phyloP scores from a whole-genome alignment of 2,888 invertebrate species.

The Gnatocerus cornutus region DNA sequence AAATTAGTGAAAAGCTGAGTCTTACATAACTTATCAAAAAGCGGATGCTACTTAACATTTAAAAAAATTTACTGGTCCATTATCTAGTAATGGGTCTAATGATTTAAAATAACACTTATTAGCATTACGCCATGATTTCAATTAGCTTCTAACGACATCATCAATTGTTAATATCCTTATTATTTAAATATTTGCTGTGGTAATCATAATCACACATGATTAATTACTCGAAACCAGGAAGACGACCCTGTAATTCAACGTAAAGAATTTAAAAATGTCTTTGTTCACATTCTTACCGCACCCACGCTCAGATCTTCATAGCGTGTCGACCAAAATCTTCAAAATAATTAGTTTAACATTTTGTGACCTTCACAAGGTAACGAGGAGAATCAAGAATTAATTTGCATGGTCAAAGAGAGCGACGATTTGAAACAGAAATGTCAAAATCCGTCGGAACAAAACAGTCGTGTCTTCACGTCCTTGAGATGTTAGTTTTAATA shows the following conservation, averaged over 20 bases:
- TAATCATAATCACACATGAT: slow-evolving; percentile 4
- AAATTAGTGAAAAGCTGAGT: neutral
- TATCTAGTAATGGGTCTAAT: slow-evolving; percentile 3
- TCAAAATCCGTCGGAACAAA: neutral
- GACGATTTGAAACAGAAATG: slow-evolving; percentile 14
- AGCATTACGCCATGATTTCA: slow-evolving; percentile 14
- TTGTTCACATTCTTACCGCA: slow-evolving; percentile 4
- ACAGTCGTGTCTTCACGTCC: neutral
- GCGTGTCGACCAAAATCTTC: slow-evolving; percentile 22
- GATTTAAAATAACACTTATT: slow-evolving; percentile 28
- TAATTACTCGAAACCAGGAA: slow-evolving; percentile 4
- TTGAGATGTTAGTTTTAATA: neutral
- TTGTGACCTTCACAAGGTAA: slow-evolving; percentile 34
- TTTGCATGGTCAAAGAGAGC: slow-evolving; percentile 10
- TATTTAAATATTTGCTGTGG: neutral
- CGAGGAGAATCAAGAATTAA: slow-evolving; percentile 18
- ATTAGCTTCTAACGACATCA: slow-evolving; percentile 3
- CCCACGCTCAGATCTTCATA: slow-evolving; percentile 12
- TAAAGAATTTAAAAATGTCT: slow-evolving; percentile 1
- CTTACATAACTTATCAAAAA: slow-evolving; percentile 8
- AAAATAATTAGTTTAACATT: slow-evolving; percentile 44
- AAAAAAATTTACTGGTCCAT: slow-evolving; percentile 11
- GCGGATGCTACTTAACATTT: slow-evolving; percentile 31
- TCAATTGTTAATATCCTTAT: neutral
- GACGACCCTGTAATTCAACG: neutral